phyloP scores from a whole-genome alignment of 37 sponge, comb jelly and placozoan species.

The Diacarnus erythraeanus region DNA sequence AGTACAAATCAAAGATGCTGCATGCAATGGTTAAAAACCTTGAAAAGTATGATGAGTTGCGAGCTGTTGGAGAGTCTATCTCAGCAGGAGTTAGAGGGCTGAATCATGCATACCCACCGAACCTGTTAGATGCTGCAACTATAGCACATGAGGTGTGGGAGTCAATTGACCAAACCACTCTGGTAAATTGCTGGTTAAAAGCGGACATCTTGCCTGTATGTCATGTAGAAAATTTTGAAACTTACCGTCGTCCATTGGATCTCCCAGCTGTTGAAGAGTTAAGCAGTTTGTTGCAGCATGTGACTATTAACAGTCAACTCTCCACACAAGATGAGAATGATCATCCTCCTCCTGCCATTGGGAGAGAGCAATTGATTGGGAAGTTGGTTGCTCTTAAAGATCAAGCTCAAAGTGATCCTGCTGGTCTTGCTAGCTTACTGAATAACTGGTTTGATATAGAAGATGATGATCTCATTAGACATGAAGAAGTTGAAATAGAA shows the following conservation, averaged over 20 bases:
- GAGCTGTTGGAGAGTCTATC: background rate
- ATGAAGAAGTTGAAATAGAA: background rate
- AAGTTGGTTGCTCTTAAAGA: background rate
- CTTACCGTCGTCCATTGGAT: background rate
- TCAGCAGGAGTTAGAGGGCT: background rate
- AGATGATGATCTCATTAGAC: background rate
- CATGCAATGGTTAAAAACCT: background rate
- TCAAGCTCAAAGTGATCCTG: background rate
- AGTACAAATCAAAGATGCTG: constrained; percentile 13
- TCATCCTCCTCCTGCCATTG: background rate
- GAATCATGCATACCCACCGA: background rate
- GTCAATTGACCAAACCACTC: background rate
- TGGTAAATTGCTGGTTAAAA: background rate
- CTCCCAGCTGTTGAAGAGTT: constrained; percentile 2
- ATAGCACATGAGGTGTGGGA: background rate
- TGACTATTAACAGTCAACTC: background rate
- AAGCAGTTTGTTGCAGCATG: constrained; percentile 1
- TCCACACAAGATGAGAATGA: background rate
- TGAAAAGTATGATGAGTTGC: background rate
- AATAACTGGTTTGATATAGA: background rate
- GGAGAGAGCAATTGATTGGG: background rate
- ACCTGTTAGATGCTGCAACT: constrained; percentile 7
- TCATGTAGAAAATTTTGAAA: background rate
- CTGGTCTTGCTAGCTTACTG: background rate
- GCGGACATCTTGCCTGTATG: background rate